Evolutionary conservation across 2,888 invertebrate genomes (phyloP), one percentile per base, ranked within the genome.

Genomic region (Microlaimidae sp.): DNA sequence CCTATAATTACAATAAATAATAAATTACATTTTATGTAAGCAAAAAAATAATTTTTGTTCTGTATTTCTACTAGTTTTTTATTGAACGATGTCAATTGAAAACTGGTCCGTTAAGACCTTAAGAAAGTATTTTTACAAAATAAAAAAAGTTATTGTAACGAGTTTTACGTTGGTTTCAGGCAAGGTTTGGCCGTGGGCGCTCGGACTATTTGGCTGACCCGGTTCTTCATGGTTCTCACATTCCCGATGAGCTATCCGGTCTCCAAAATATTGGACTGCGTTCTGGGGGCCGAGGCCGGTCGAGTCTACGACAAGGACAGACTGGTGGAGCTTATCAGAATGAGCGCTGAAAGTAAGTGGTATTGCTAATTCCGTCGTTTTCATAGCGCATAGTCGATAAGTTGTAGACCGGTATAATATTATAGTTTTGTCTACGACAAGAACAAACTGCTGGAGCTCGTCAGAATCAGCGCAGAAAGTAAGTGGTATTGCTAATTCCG

Each of bases 231-330:
- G 95, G 72, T 82, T 1, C 58, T 93, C 40, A 97, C 95, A 2
- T 88, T 85, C 57, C 92, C 93, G 0, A 73, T 93, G 23, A 83
- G 93, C 38, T 95, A 80, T 72, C 60, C 61, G 1, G 42, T 61
- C 0, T 57, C 59, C 13, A 70, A 72, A 66, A 70, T 90, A 28
- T 75, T 95, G 65, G 92, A 95, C 73, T 79, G 78, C 61, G 74
- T 87, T 61, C 78, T 95, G n/a, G 95, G 95, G 1, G 90, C 92
- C 71, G 93, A 95, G 76, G 89, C 93, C 58, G 93, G 93, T 53
- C 86, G 83, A 69, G 87, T 90, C 0, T 95, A 93, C 75, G 90
- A 88, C 70, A 78, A 92, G 53, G 92, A 93, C 69, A 79, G 92
- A 48, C 77, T 95, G 26, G 87, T 90, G 74, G 93, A 93, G 67